A percentile compares a stretch with the other conserved stretches of the same genome.
Evolutionary conservation across 2,797 vertebrate genomes (phyloP).

Genomic region (Microhierax caerulescens): DNA sequence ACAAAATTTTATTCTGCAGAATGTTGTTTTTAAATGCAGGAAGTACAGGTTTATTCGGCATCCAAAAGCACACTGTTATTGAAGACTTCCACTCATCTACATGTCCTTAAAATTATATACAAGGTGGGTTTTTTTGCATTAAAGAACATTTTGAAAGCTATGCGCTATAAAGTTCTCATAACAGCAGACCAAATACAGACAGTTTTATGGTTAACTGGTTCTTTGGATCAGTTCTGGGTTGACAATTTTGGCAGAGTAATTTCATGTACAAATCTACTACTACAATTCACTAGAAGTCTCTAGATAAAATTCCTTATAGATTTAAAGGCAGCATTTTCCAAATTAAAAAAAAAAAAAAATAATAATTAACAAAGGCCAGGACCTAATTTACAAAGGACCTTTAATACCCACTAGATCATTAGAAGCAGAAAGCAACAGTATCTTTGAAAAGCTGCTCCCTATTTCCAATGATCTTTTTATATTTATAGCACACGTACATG

Average conservation of each 20-base stretch:
- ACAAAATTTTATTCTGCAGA: neutral
- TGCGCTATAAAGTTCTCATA: neutral
- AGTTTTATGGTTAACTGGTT: neutral
- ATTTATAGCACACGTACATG: neutral
- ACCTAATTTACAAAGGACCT: neutral
- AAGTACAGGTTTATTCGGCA: neutral
- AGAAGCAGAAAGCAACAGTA: neutral
- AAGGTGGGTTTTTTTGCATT: neutral
- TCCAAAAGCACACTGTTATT: neutral
- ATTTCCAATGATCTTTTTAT: neutral
- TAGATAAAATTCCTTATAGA: neutral
- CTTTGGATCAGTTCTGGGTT: neutral
- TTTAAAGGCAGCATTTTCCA: neutral
- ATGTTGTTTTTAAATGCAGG: neutral
- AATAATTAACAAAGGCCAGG: neutral
- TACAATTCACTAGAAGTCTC: neutral
- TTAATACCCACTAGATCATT: neutral
- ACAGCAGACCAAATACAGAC: neutral
- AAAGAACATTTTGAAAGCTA: neutral
- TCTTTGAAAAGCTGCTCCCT: neutral
- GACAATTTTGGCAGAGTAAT: neutral
- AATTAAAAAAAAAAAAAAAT: neutral
- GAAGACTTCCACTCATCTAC: neutral
- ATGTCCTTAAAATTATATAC: neutral
- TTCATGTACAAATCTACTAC: neutral